These are phyloP conservation scores for Sardina pilchardus DNA, from an alignment of 2,113 vertebrate species.

Conservation along the genomic window DNA sequence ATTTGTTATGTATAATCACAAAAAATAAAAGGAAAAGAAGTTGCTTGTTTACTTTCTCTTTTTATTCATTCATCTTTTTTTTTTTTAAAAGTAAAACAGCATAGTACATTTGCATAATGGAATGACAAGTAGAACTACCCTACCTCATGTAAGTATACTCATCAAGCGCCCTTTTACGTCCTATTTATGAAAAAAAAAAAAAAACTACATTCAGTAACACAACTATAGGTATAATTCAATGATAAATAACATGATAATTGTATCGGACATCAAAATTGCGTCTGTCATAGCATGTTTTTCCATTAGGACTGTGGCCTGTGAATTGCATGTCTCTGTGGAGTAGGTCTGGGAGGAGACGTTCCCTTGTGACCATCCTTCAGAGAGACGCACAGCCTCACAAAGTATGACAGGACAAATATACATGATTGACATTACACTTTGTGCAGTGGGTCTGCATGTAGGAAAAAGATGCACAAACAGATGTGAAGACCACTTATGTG, in stretches of 20 bases:
- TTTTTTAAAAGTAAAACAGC: not conserved
- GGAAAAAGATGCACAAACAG: not conserved
- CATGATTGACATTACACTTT: not conserved
- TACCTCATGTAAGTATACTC: not conserved
- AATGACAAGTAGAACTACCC: not conserved
- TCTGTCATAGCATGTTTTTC: not conserved
- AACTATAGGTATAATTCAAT: not conserved
- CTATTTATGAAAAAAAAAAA: not conserved
- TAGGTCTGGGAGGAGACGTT: not conserved
- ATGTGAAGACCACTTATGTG: not conserved
- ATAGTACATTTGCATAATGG: not conserved
- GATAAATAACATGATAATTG: constrained; percentile 6
- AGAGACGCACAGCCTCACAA: not conserved
- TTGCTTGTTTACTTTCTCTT: not conserved
- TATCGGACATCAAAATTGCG: not conserved
- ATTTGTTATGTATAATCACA: not conserved
- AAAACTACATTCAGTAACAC: not conserved
- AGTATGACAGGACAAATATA: not conserved
- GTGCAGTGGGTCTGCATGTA: not conserved
- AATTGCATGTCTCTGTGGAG: not conserved
- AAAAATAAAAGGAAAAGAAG: not conserved
- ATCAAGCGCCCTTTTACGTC: constrained; percentile 5
- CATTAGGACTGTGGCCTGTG: not conserved
- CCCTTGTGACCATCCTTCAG: not conserved
- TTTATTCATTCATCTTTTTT: not conserved